phyloP scores from a whole-genome alignment of 2,113 vertebrate genomes.

The Burhinus bistriatus region DNA sequence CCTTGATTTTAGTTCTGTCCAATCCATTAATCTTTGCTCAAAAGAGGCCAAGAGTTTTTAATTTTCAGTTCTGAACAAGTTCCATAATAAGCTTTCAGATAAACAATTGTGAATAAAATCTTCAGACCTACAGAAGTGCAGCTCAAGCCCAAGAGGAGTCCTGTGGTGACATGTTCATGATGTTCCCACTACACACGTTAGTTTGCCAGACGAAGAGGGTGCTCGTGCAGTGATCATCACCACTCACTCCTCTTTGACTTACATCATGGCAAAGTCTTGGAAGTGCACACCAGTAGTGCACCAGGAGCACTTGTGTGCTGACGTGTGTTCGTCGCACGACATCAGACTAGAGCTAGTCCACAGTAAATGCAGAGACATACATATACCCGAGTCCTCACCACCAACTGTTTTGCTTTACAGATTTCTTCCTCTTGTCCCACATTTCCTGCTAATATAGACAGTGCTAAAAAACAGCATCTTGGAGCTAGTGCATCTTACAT shows the following conservation, averaged over 20 bases:
- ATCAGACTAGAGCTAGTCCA: neutral
- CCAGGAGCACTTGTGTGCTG: neutral
- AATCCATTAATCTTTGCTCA: neutral
- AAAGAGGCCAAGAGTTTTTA: neutral
- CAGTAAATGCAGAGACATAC: neutral
- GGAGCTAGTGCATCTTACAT: neutral
- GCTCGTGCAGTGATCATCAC: neutral
- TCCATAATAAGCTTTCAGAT: neutral
- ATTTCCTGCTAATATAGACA: neutral
- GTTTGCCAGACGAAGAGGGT: neutral
- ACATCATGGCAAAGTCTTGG: neutral
- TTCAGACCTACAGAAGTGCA: neutral
- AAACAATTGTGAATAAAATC: neutral
- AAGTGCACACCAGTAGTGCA: fast-evolving
- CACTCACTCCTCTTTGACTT: neutral
- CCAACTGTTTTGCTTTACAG: neutral
- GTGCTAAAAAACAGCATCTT: neutral
- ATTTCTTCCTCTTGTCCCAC: neutral
- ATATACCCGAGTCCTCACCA: neutral
- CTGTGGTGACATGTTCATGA: fast-evolving
- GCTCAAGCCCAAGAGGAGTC: neutral
- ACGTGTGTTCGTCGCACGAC: fast-evolving
- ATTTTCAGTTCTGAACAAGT: neutral
- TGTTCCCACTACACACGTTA: neutral
- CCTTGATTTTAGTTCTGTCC: neutral